Conservation (phyloP, 2,888 invertebrate species). For the Latheticus oryzae region DNA sequence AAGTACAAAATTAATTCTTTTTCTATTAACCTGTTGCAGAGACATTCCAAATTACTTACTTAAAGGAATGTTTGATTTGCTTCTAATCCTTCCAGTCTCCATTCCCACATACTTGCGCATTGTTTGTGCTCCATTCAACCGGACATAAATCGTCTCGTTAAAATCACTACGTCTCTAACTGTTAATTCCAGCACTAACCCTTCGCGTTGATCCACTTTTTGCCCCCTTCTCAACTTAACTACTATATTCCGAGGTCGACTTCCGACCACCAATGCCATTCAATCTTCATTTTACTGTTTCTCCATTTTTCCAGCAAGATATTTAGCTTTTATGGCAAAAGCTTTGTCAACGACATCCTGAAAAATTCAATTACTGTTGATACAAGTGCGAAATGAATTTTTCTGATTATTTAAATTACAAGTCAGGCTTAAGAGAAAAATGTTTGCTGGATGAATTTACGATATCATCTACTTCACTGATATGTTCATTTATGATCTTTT, state of each 20-base stretch:
- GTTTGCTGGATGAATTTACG: conserved; percentile 33
- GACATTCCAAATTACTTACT: no score
- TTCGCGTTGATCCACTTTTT: conserved; percentile 22
- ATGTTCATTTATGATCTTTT: conserved; percentile 15
- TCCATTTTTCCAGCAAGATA: conserved; percentile 23
- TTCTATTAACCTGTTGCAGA: no score
- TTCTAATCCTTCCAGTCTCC: no score
- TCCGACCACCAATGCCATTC: conserved; percentile 28
- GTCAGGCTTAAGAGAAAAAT: neutral
- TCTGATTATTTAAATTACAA: conserved; percentile 38
- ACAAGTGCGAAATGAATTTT: conserved; percentile 36
- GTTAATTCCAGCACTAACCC: conserved; percentile 15
- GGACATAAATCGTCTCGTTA: conserved; percentile 3
- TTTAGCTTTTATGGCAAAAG: conserved; percentile 43
- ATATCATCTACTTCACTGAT: conserved; percentile 17
- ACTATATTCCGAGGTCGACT: conserved; percentile 25
- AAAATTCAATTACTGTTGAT: conserved; percentile 45
- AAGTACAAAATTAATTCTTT: no score
- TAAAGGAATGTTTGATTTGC: no score
- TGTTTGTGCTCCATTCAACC: neutral
- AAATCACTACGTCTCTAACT: conserved; percentile 10
- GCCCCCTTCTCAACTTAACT: conserved; percentile 27
- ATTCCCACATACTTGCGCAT: conserved; percentile 4
- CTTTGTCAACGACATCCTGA: conserved; percentile 34
- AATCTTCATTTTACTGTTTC: conserved; percentile 35